Evolutionary conservation across 1,140 invertebrate species (phyloP), one percentile per base, ranked within the genome.

Genomic region (Zaprionus camerounensis): DNA sequence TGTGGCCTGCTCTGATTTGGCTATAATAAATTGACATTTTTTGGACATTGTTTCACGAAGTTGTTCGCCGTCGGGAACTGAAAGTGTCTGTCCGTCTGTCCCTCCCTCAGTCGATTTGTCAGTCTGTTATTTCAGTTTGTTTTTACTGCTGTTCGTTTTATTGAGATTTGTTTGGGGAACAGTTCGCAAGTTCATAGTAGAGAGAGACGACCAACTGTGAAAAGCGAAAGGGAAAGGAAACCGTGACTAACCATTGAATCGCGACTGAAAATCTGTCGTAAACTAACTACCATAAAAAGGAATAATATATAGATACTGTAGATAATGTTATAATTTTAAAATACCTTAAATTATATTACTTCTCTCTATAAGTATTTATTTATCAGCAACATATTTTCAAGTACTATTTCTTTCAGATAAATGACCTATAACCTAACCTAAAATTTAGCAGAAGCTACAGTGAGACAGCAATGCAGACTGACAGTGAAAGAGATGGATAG

Each of bases 21-120:
- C 77, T 26, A 78, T 84, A 84, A 84, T 80, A 84, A 84, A 84
- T 84, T 84, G 81, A 84, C 81, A 84, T 84, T 84, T 83, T 84
- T 84, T 63, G 58, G 69, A 83, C 77, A 71, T 77, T 64, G 69
- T 70, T 74, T 69, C 65, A 20, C 58, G 66, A 68, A 66, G 55
- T 62, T 61, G 17, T 12, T 34, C 53, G 51, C 41, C 36, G 44
- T 72, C 59, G 55, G 69, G 51, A 73, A 72, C 57, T 56, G 51
- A 56, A 46, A 58, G 31, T 58, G 53, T 67, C 41, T n/a, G 20
- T 34, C 55, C 20, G 22, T n/a, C 53, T 44, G 36, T 66, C 28
- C 15, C 4, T 55, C 22, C 12, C 24, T 15, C 51, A 13, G 24
- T 17, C 53, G 15, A 56, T 56, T 51, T 51, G 46, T 51, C 79